phyloP scores from a whole-genome alignment of 2,797 vertebrate genomes.

The Oreochromis grahami region DNA sequence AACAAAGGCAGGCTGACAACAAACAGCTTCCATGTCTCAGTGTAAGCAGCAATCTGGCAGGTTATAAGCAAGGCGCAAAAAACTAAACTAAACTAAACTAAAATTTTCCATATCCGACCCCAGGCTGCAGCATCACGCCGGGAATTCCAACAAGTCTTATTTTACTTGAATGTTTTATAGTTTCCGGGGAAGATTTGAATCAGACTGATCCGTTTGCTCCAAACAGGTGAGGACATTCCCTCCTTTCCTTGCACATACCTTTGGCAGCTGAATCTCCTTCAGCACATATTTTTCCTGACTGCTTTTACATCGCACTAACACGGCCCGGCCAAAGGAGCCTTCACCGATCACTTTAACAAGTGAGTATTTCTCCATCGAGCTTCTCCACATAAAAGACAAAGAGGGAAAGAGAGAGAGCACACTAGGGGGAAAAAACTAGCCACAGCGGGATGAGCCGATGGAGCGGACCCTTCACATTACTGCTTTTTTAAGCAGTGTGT shows the following conservation, averaged over 20 bases:
- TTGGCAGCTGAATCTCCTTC: constrained; percentile 89
- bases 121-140: not conserved
- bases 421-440: not conserved
- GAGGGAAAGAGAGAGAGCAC: not conserved
- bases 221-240: not conserved
- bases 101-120: not conserved
- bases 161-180: not conserved
- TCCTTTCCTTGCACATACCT: constrained; percentile 68
- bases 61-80: constrained; percentile 13
- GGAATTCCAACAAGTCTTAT: not conserved
- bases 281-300: constrained; percentile 75
- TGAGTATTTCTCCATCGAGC: constrained; percentile 81
- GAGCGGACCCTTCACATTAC: not conserved
- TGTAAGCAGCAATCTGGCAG: not conserved
- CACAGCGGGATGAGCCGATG: not conserved
- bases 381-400: not conserved
- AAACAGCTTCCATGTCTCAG: not conserved
- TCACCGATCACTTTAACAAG: constrained; percentile 81
- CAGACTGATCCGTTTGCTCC: not conserved
- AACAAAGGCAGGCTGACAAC: not conserved
- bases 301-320: constrained; percentile 75
- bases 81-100: not conserved
- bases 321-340: constrained; percentile 87
- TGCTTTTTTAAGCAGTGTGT: too few species aligned
- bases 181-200: not conserved